Percentiles rank a stretch among this genome's conserved stretches.
Evolutionary conservation across 2,113 vertebrate species (phyloP).

Genomic region (Corydoras maculifer): DNA sequence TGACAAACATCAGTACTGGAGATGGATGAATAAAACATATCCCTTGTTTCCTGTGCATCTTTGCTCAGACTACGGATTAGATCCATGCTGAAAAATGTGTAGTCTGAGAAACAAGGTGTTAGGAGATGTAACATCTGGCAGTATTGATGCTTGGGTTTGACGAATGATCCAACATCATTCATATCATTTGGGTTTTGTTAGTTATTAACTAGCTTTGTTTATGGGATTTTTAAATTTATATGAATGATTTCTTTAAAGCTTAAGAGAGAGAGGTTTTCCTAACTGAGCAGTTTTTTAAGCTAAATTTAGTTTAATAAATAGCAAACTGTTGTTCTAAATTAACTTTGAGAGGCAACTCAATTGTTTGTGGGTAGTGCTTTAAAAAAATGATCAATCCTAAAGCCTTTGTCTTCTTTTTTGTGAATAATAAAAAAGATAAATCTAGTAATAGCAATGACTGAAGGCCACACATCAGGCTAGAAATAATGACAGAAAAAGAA

Average conservation of each 20-base stretch:
- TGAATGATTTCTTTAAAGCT: neutral
- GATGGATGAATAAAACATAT: too few relatives aligned
- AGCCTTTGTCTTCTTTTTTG: neutral
- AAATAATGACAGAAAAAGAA: slow-evolving; percentile 1
- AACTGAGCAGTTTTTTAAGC: too few relatives aligned
- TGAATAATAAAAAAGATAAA: slow-evolving; percentile 7
- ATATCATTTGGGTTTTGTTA: neutral
- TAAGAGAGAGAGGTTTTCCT: neutral
- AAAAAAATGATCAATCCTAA: too few relatives aligned
- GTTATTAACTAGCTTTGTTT: neutral
- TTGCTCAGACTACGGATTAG: neutral
- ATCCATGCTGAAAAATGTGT: slow-evolving; percentile 33
- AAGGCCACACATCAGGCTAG: neutral
- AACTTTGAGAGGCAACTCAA: too few relatives aligned
- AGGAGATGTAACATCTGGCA: slow-evolving; percentile 64
- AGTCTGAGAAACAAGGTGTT: slow-evolving; percentile 59
- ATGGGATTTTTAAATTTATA: neutral
- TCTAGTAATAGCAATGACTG: slow-evolving; percentile 4
- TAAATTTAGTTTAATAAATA: too few relatives aligned
- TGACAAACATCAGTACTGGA: too few relatives aligned
- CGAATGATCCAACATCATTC: neutral
- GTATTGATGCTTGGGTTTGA: slow-evolving; percentile 65
- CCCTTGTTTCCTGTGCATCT: too few relatives aligned
- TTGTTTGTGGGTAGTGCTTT: neutral
- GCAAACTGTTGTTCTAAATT: too few relatives aligned